A percentile compares a stretch with the other conserved stretches of the same genome.
Evolutionary conservation across 2,888 invertebrate species (phyloP).

Genomic region (Andrena trimmerana): DNA sequence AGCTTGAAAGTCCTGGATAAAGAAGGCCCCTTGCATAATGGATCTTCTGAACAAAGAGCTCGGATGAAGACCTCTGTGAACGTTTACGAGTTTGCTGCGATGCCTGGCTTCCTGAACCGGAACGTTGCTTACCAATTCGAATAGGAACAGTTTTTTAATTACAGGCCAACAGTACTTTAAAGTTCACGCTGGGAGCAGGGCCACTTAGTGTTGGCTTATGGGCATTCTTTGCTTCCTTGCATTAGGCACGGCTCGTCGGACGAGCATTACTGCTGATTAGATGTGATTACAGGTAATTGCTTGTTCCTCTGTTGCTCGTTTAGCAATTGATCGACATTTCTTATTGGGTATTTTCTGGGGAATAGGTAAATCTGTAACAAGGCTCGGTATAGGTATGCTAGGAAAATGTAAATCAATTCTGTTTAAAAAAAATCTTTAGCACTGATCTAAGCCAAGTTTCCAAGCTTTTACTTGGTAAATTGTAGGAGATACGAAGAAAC

Average conservation of each 20-base stretch:
- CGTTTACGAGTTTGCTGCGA: conserved; percentile 45
- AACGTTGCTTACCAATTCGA: conserved; percentile 51
- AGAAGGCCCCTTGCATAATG: conserved; percentile 61
- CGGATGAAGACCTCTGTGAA: conserved; percentile 55
- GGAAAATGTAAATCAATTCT: too few species aligned
- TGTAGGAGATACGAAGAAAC: too few species aligned
- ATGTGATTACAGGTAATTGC: conserved; percentile 38
- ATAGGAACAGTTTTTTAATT: conserved; percentile 58
- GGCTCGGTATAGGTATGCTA: too few species aligned
- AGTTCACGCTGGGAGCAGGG: neutral
- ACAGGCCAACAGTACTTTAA: conserved; percentile 39
- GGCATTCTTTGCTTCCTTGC: conserved; percentile 1
- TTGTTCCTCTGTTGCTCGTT: neutral
- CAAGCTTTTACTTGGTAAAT: too few species aligned
- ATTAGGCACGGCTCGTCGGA: conserved; percentile 11
- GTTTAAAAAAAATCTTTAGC: too few species aligned
- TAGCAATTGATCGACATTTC: neutral
- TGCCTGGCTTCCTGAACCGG: conserved; percentile 35
- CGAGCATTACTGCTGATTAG: conserved; percentile 32
- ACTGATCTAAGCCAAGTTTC: too few species aligned
- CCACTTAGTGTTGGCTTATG: neutral
- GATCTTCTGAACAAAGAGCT: conserved; percentile 60
- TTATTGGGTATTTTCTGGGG: too few species aligned
- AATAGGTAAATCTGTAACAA: too few species aligned
- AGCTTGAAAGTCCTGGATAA: conserved; percentile 58